Evolutionary conservation across 2,797 vertebrate species (phyloP).

Genomic region (Spatula versicolor): DNA sequence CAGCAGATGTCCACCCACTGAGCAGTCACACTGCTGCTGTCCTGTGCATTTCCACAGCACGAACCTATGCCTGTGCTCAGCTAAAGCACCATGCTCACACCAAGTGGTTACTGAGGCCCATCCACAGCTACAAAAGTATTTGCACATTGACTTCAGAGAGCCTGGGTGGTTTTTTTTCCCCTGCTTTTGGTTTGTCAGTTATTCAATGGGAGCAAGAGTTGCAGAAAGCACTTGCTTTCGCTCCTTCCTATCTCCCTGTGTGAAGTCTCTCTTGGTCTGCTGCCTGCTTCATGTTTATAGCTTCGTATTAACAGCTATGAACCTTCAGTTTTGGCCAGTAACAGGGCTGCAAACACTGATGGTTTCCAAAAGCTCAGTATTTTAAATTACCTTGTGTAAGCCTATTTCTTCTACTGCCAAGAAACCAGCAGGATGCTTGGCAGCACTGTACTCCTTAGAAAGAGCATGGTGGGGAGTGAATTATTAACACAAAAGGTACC

Average conservation of each 20-base stretch:
- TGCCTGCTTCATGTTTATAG: not conserved
- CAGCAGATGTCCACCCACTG: not conserved
- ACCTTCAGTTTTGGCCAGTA: not conserved
- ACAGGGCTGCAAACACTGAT: not conserved
- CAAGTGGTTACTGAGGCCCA: not conserved
- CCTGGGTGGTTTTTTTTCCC: not conserved
- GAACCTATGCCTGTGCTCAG: not conserved
- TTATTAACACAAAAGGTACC: not conserved
- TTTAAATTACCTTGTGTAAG: not conserved
- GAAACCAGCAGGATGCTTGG: not conserved
- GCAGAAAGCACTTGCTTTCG: not conserved
- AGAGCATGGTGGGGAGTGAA: fast-evolving
- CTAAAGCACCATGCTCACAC: not conserved
- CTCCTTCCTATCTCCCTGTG: not conserved
- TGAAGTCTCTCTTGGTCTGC: not conserved
- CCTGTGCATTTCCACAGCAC: not conserved
- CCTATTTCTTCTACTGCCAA: not conserved
- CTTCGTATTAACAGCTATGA: not conserved
- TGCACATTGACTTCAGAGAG: not conserved
- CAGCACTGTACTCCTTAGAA: not conserved
- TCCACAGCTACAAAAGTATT: not conserved
- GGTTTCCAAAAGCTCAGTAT: not conserved
- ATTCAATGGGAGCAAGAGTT: not conserved
- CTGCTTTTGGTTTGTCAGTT: not conserved
- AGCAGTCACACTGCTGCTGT: not conserved